Conservation (phyloP, 2,113 vertebrate species). For the Dicaeum eximium region DNA sequence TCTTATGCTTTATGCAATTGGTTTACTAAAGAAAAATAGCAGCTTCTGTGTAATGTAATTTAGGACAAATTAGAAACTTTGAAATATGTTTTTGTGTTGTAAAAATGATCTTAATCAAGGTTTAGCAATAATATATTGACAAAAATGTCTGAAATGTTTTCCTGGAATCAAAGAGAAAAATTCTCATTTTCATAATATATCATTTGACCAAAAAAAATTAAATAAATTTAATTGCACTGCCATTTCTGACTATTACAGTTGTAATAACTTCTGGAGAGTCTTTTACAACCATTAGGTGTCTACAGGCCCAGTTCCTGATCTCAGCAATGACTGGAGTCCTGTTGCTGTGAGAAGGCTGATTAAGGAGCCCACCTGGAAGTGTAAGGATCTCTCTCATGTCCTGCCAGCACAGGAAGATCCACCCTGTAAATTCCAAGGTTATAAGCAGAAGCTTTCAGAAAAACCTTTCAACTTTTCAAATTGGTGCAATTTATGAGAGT, state of each 20-base stretch:
- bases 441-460: not conserved
- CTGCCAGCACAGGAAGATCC: not conserved
- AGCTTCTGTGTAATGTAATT: conserved; percentile 29
- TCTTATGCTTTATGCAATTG: not conserved
- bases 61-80: conserved; percentile 28
- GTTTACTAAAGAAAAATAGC: conserved; percentile 46
- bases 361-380: not conserved
- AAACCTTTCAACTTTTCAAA: not conserved
- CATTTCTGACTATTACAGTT: not conserved
- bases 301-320: not conserved
- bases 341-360: not conserved
- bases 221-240: not conserved
- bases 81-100: conserved; percentile 52
- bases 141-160: conserved; percentile 55
- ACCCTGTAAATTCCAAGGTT: not conserved
- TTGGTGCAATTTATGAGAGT: not conserved
- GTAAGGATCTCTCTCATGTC: not conserved
- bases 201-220: not conserved
- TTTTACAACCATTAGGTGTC: not conserved
- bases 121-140: conserved; percentile 10
- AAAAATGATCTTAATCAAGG: conserved; percentile 35
- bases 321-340: fast-evolving
- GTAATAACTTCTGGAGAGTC: not conserved
- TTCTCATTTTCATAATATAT: conserved; percentile 56
- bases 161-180: conserved; percentile 56